Evolutionary conservation across 2,888 invertebrate genomes (phyloP), one percentile per base, ranked within the genome.

Genomic region (Nudaria mundana): DNA sequence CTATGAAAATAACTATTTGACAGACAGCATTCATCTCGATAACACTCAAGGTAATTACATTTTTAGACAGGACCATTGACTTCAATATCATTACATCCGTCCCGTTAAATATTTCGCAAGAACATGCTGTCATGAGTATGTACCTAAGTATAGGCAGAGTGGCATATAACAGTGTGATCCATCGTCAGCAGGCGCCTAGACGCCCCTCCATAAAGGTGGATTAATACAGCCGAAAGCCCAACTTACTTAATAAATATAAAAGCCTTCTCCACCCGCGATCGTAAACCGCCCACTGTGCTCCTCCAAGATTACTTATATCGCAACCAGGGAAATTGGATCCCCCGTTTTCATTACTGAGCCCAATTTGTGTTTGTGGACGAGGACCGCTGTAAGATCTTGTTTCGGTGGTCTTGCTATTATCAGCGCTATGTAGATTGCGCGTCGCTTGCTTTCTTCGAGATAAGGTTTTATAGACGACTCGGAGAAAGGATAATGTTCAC

Each of bases 241-340:
- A 89, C 88, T 89, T 89, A 89, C 87, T 89, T 89, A 89, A 89
- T 89, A 89, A 89, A 89, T 89, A 89, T 89, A 89, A 89, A 88
- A 89, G 88, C 85, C 81, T 87, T 85, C 85, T 75, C 81, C 84
- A 68, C 83, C 81, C 81, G 75, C 59, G 74, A 52, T 81, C 85
- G 78, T 86, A 87, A 87, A 83, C 79, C 83, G 74, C 85, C 86
- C 83, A 84, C 83, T 78, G 76, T 71, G 79, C 81, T 79, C 74
- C 71, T 72, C 73, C 75, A 85, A 87, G 87, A 88, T 88, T 86
- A 83, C 84, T 83, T 83, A 77, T 77, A 82, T 76, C 79, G 62
- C 59, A 56, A 55, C 86, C 83, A 82, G 57, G 39, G 38, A 58
- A 71, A 49, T 53, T 33, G 49, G 78, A 71, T 43, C 82, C 59